Evolutionary conservation across 2,113 vertebrate species (phyloP).

Genomic region (Panurus biarmicus): DNA sequence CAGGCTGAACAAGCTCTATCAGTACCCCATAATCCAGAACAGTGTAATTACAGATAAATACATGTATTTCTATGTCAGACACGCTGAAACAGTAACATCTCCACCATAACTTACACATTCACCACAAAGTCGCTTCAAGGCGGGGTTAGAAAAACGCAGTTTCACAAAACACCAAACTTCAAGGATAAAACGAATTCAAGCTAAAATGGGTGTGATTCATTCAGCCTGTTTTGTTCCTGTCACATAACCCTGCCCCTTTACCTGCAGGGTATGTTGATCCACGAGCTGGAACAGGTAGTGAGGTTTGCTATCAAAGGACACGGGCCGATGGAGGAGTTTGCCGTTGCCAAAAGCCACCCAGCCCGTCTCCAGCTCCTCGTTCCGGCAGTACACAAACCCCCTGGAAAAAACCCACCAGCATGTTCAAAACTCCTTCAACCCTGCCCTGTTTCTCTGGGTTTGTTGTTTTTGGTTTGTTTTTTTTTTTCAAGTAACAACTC

Average conservation of each 20-base stretch:
- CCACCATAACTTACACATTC: background rate
- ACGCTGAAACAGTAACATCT: background rate
- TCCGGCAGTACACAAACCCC: constrained; percentile 95
- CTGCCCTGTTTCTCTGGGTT: background rate
- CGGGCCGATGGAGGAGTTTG: constrained; percentile 87
- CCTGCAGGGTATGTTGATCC: constrained; percentile 95
- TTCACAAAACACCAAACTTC: background rate
- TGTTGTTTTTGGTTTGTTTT: no score
- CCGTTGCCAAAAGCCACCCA: constrained; percentile 88
- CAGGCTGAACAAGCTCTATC: background rate
- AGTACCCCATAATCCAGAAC: background rate
- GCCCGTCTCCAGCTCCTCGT: constrained; percentile 91
- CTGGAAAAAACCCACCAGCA: constrained; percentile 59
- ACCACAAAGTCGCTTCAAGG: background rate
- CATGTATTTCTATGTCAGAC: background rate
- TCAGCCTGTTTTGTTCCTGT: background rate
- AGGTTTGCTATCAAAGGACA: constrained; percentile 94
- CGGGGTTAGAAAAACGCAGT: background rate
- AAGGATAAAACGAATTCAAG: background rate
- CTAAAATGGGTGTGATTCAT: background rate
- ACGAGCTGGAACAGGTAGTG: constrained; percentile 95
- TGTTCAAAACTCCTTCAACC: background rate
- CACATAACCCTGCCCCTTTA: constrained; percentile 55
- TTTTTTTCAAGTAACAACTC: background rate
- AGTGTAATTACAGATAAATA: background rate